Conservation (phyloP, 1,140 invertebrate genomes). For the Nixonia krombeini region DNA sequence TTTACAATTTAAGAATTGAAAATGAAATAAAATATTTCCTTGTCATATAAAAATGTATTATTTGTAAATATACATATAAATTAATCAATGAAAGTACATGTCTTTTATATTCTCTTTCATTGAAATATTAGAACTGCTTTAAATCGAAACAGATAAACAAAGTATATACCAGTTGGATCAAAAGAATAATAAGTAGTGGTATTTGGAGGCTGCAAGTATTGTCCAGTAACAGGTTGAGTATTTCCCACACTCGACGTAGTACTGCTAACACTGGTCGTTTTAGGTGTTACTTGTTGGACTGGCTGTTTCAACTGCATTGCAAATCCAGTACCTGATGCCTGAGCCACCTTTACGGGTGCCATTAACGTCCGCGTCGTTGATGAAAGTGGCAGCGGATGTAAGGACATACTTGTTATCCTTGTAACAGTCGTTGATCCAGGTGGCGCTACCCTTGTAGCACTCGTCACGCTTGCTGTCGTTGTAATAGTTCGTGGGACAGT, state of each 20-base stretch:
- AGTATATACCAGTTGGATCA: constrained; percentile 61
- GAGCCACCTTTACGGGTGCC: constrained; percentile 55
- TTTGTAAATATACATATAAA: too few relatives aligned
- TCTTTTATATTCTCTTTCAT: too few relatives aligned
- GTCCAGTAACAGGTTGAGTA: constrained; percentile 56
- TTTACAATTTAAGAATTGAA: too few relatives aligned
- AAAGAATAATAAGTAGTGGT: constrained; percentile 64
- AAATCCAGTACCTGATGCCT: constrained; percentile 54
- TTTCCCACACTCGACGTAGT: constrained; percentile 28
- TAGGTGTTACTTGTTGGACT: constrained; percentile 52
- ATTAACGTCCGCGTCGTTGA: constrained; percentile 54
- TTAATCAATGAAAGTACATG: too few relatives aligned
- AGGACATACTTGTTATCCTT: constrained; percentile 64
- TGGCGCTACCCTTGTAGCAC: constrained; percentile 57
- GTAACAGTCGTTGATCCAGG: constrained; percentile 59
- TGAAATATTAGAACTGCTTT: too few relatives aligned
- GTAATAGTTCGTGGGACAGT: constrained; percentile 62
- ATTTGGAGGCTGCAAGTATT: constrained; percentile 60
- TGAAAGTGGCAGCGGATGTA: constrained; percentile 64
- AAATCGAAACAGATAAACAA: too few relatives aligned
- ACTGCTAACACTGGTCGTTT: constrained; percentile 47
- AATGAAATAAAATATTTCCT: too few relatives aligned
- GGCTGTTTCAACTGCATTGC: constrained; percentile 54
- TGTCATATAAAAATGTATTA: too few relatives aligned
- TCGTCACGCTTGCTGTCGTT: constrained; percentile 60